These are phyloP conservation scores for Boloria selene DNA, from an alignment of 2,888 invertebrate genomes.

Conservation along the genomic window DNA sequence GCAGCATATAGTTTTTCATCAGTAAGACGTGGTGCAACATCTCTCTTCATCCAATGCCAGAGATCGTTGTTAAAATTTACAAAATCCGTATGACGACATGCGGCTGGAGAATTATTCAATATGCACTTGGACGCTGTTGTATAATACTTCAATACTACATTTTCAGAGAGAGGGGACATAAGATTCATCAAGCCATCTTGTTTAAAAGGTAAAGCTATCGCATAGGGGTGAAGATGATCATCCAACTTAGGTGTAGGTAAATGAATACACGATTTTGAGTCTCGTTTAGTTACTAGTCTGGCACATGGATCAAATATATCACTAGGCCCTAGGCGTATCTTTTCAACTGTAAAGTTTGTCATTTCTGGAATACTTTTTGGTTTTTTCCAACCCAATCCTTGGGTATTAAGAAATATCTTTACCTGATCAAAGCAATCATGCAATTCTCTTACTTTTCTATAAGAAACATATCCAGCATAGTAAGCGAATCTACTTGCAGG, in stretches of 20 bases:
- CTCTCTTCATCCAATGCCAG: constrained; percentile 76
- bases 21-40: constrained; percentile 66
- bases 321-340: constrained; percentile 59
- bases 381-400: constrained; percentile 66
- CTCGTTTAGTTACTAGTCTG: constrained; percentile 59
- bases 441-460: constrained; percentile 55
- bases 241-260: constrained; percentile 65
- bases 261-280: constrained; percentile 65
- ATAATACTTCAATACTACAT: constrained; percentile 67
- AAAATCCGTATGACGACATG: constrained; percentile 68
- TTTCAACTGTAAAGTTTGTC: constrained; percentile 68
- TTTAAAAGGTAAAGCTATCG: constrained; percentile 67
- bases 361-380: constrained; percentile 55
- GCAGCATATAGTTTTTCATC: constrained; percentile 70
- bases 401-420: constrained; percentile 62
- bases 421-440: constrained; percentile 61
- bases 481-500: constrained; percentile 68
- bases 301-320: constrained; percentile 60
- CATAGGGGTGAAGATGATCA: constrained; percentile 55
- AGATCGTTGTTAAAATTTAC: constrained; percentile 70
- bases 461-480: constrained; percentile 72
- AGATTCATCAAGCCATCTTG: constrained; percentile 61
- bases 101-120: constrained; percentile 59
- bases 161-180: constrained; percentile 58
- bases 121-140: constrained; percentile 68